Conservation (phyloP, 2,113 vertebrate species). For the Euleptes europaea region DNA sequence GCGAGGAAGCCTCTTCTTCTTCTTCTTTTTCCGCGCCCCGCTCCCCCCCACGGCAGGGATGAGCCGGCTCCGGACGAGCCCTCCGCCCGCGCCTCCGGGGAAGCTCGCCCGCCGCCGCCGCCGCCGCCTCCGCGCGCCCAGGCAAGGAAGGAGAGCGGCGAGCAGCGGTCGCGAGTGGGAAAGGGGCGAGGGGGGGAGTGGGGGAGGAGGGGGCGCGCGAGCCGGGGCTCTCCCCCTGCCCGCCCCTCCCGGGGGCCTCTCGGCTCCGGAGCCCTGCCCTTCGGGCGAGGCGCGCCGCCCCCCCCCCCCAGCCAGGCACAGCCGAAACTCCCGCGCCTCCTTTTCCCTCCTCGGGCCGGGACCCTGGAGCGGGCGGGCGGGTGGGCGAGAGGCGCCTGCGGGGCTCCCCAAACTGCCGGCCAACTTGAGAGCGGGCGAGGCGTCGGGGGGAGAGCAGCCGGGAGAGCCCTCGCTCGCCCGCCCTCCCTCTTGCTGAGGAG, state of each 20-base stretch:
- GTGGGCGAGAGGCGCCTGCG: conserved; percentile 17
- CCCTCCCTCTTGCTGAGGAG: conserved; percentile 41
- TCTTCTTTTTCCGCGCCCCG: not conserved
- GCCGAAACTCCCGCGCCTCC: not conserved
- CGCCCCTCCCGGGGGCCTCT: too few relatives aligned
- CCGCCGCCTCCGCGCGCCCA: not conserved
- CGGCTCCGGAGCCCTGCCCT: not conserved
- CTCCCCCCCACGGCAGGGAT: not conserved
- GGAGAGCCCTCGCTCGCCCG: conserved; percentile 29
- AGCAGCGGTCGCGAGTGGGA: not conserved
- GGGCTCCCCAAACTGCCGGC: conserved; percentile 48
- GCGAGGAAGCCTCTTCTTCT: not conserved
- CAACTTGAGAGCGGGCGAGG: conserved; percentile 38
- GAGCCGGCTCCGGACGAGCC: conserved; percentile 33
- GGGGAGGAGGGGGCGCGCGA: not conserved
- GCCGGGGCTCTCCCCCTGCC: not conserved
- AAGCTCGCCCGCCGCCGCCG: too few relatives aligned
- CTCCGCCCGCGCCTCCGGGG: conserved; percentile 21
- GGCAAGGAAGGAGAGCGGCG: not conserved
- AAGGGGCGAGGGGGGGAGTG: not conserved
- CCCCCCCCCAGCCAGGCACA: not conserved
- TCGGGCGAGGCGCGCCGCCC: too few relatives aligned
- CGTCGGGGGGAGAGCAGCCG: not conserved
- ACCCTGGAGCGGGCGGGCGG: too few relatives aligned
- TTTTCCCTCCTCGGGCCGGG: not conserved